These are phyloP conservation scores for Diprion similis DNA, from an alignment of 1,140 invertebrate species.

Conservation along the genomic window DNA sequence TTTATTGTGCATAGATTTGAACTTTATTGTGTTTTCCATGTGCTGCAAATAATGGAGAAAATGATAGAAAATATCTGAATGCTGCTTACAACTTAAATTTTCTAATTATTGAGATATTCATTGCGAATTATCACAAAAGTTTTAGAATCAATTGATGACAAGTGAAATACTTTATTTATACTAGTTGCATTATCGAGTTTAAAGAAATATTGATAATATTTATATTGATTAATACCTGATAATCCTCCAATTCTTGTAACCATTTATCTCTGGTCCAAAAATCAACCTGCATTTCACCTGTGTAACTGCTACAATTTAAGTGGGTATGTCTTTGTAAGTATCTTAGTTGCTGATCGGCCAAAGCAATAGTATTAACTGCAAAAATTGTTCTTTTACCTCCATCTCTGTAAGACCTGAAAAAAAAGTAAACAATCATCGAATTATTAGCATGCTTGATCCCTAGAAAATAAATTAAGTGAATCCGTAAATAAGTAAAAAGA, in stretches of 20 bases:
- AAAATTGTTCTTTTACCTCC: conserved; percentile 79
- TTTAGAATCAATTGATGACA: too few relatives aligned
- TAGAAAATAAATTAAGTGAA: background rate
- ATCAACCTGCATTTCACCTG: conserved; percentile 69
- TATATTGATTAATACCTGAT: conserved; percentile 60
- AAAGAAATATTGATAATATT: too few relatives aligned
- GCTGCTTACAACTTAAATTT: too few relatives aligned
- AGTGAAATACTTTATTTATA: too few relatives aligned
- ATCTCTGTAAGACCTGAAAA: conserved; percentile 63
- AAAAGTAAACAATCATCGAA: background rate
- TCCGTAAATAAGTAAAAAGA: background rate
- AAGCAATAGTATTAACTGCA: conserved; percentile 79
- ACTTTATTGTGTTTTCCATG: too few relatives aligned
- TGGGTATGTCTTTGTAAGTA: conserved; percentile 71
- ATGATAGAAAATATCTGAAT: too few relatives aligned
- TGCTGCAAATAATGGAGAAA: too few relatives aligned
- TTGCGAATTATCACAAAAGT: too few relatives aligned
- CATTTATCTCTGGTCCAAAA: conserved; percentile 73
- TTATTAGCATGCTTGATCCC: too few relatives aligned
- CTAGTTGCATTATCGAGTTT: too few relatives aligned
- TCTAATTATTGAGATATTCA: too few relatives aligned
- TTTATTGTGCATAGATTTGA: too few relatives aligned
- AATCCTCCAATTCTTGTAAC: conserved; percentile 67
- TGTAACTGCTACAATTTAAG: conserved; percentile 62
- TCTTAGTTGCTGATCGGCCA: conserved; percentile 80